Percentiles rank a stretch among this genome's conserved stretches.
These are phyloP conservation scores for Brachypalpus laphriformis DNA, from an alignment of 2,888 invertebrate genomes.

Conservation along the genomic window DNA sequence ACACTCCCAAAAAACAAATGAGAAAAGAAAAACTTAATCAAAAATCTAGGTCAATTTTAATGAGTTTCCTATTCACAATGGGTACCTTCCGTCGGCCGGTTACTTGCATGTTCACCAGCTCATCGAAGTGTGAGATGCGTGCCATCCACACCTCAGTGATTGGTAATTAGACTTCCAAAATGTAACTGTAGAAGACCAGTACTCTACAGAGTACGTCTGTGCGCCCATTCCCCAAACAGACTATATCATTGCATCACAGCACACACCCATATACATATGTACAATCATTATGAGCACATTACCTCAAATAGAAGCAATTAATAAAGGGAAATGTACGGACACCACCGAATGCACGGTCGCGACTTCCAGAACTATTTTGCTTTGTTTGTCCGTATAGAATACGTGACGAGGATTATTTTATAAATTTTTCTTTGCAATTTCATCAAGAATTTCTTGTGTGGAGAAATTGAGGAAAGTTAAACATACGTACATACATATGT, in stretches of 20 bases:
- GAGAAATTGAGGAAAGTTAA: neutral
- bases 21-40: conserved; percentile 30
- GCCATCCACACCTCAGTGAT: conserved; percentile 8
- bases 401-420: conserved; percentile 43
- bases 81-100: conserved; percentile 15
- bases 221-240: conserved; percentile 4
- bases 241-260: conserved; percentile 16
- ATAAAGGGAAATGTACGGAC: conserved; percentile 60
- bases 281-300: conserved; percentile 35
- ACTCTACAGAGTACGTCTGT: neutral
- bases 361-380: conserved; percentile 10
- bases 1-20: conserved; percentile 41
- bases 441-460: neutral
- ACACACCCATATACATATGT: conserved; percentile 19
- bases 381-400: conserved; percentile 42
- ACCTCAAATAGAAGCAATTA: conserved; percentile 60
- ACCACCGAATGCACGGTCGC: conserved; percentile 42
- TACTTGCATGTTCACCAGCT: conserved; percentile 28
- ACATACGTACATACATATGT: too few species aligned
- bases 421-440: conserved; percentile 24
- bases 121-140: conserved; percentile 14
- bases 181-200: conserved; percentile 10
- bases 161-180: conserved; percentile 39
- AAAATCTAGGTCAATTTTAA: conserved; percentile 63
- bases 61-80: conserved; percentile 42